A percentile compares a stretch with the other conserved stretches of the same genome.
Evolutionary conservation across 1,140 invertebrate species (phyloP).

Genomic region (Saxidomus purpurata): DNA sequence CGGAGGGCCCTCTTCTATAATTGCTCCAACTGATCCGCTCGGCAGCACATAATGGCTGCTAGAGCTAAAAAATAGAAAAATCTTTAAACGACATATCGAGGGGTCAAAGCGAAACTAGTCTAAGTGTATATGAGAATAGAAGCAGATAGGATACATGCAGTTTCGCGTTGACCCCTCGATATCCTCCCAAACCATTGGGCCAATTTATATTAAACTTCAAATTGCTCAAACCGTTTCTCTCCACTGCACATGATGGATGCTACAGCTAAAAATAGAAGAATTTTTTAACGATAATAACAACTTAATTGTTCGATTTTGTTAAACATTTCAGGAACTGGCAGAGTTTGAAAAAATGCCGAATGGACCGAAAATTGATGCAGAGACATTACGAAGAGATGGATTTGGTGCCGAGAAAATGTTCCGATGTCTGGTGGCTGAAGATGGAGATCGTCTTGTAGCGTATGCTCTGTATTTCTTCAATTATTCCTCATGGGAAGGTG

Average conservation of each 20-base stretch:
- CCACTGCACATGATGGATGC: neutral
- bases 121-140: too few relatives aligned
- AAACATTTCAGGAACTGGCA: conserved; percentile 72
- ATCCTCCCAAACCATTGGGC: neutral
- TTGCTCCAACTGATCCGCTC: too few relatives aligned
- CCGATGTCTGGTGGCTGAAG: conserved; percentile 74
- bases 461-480: conserved; percentile 77
- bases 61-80: too few relatives aligned
- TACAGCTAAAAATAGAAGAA: too few relatives aligned
- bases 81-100: too few relatives aligned
- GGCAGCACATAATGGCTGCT: too few relatives aligned
- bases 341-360: conserved; percentile 75
- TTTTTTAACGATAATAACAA: neutral
- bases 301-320: neutral
- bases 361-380: conserved; percentile 70
- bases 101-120: too few relatives aligned
- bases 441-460: conserved; percentile 64
- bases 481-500: conserved; percentile 82
- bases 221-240: neutral
- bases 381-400: conserved; percentile 74
- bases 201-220: neutral
- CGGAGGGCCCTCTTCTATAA: too few relatives aligned
- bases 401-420: conserved; percentile 75
- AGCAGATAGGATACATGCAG: too few relatives aligned
- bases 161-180: too few relatives aligned